These are phyloP conservation scores for Formica selysi DNA, from an alignment of 1,140 invertebrate species.

Conservation along the genomic window DNA sequence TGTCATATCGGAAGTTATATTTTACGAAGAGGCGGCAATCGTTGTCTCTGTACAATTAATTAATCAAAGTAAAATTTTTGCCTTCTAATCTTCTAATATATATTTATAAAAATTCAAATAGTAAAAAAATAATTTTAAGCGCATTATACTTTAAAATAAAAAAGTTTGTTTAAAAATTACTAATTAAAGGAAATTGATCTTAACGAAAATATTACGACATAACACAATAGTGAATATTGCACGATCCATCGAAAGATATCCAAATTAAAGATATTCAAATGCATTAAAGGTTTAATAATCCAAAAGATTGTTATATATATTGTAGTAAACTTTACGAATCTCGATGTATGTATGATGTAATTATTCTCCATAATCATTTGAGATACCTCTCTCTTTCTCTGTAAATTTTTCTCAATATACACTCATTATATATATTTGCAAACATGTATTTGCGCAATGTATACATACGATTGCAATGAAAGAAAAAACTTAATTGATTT, in stretches of 20 bases:
- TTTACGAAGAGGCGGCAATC: not conserved
- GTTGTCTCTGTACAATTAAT: not conserved
- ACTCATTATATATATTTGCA: not conserved
- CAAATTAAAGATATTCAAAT: too few relatives aligned
- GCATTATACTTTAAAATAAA: not conserved
- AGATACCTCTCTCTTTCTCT: not conserved
- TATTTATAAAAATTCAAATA: not conserved
- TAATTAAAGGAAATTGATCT: too few relatives aligned
- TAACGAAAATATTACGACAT: too few relatives aligned
- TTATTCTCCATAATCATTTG: conserved; percentile 12
- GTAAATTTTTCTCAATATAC: conserved; percentile 7
- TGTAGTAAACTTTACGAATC: not conserved
- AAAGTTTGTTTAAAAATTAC: too few relatives aligned
- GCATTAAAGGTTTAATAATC: not conserved
- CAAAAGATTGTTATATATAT: not conserved
- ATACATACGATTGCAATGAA: conserved; percentile 32
- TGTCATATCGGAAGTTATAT: not conserved
- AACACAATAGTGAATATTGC: conserved; percentile 9
- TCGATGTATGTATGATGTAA: not conserved
- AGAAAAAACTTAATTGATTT: conserved; percentile 58
- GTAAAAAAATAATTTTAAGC: not conserved
- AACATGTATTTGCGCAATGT: conserved; percentile 26
- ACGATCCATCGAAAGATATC: not conserved
- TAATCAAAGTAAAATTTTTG: not conserved
- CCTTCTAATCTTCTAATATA: not conserved